A percentile compares a stretch with the other conserved stretches of the same genome.
These are phyloP conservation scores for Actinostola sp. DNA, from an alignment of 92 coral and sea anemone genomes.

Conservation along the genomic window DNA sequence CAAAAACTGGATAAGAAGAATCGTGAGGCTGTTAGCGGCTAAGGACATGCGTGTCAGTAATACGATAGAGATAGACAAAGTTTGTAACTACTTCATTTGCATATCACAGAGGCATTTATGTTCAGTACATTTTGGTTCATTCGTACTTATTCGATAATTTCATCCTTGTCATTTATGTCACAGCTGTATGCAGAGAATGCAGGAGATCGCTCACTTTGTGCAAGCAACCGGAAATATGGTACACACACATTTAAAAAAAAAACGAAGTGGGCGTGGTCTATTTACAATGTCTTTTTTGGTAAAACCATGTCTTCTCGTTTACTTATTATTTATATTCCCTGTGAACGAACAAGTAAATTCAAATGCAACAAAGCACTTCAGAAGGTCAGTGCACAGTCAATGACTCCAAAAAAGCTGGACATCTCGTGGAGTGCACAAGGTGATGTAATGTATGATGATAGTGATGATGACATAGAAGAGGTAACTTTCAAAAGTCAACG, in stretches of 20 bases:
- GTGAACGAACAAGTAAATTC: slow-evolving; percentile 20
- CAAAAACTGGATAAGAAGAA: no score
- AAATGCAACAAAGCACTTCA: slow-evolving; percentile 29
- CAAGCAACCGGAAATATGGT: slow-evolving; percentile 2
- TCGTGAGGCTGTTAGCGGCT: no score
- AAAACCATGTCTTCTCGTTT: no score
- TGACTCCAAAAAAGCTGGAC: slow-evolving; percentile 29
- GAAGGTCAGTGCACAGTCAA: slow-evolving; percentile 15
- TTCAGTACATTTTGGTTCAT: background rate
- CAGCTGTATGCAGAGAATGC: slow-evolving; percentile 41
- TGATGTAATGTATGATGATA: background rate
- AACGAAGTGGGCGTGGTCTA: background rate
- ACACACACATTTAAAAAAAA: background rate
- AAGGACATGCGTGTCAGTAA: no score
- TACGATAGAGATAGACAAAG: no score
- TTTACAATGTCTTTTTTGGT: no score
- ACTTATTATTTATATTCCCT: background rate
- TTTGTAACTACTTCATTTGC: no score
- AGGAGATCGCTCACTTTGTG: background rate
- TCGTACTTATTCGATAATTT: background rate
- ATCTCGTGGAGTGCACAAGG: slow-evolving; percentile 26
- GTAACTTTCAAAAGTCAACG: background rate
- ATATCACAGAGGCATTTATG: background rate
- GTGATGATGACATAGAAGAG: slow-evolving; percentile 8
- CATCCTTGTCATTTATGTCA: slow-evolving; percentile 1